Conservation (phyloP, 2,797 vertebrate genomes). For the Bryconaethiops microstoma region DNA sequence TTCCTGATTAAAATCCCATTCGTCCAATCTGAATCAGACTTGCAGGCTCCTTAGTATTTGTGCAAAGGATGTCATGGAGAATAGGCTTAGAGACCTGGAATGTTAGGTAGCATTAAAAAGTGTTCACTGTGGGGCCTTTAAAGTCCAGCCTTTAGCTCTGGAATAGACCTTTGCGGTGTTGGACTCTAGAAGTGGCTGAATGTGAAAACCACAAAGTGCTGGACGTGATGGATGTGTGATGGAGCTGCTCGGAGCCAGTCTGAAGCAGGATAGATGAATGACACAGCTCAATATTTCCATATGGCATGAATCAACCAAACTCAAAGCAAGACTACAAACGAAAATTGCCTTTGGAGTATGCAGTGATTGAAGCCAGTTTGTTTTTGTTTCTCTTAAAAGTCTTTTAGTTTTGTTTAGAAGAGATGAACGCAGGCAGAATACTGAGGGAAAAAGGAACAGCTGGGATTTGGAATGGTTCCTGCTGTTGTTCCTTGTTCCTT, state of each 20-base stretch:
- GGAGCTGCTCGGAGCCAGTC: background rate
- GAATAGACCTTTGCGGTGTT: conserved; percentile 3
- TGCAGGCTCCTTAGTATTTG: conserved; percentile 39
- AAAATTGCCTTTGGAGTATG: conserved; percentile 28
- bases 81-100: conserved; percentile 21
- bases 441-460: conserved; percentile 38
- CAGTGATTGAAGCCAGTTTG: conserved; percentile 27
- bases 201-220: conserved; percentile 35
- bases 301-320: background rate
- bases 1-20: conserved; percentile 24
- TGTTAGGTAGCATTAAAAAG: conserved; percentile 25
- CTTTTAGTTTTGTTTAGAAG: conserved; percentile 18
- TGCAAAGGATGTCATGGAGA: conserved; percentile 22
- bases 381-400: conserved; percentile 40
- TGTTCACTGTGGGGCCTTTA: conserved; percentile 20
- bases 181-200: conserved; percentile 15
- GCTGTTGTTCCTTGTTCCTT: conserved; percentile 10
- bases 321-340: background rate
- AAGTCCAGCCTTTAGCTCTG: conserved; percentile 9
- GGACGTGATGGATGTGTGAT: conserved; percentile 12
- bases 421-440: conserved; percentile 18
- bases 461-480: conserved; percentile 27
- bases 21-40: conserved; percentile 18
- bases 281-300: conserved; percentile 35
- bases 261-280: background rate